phyloP scores from a whole-genome alignment of 2,113 vertebrate species.

The Trachemys scripta region DNA sequence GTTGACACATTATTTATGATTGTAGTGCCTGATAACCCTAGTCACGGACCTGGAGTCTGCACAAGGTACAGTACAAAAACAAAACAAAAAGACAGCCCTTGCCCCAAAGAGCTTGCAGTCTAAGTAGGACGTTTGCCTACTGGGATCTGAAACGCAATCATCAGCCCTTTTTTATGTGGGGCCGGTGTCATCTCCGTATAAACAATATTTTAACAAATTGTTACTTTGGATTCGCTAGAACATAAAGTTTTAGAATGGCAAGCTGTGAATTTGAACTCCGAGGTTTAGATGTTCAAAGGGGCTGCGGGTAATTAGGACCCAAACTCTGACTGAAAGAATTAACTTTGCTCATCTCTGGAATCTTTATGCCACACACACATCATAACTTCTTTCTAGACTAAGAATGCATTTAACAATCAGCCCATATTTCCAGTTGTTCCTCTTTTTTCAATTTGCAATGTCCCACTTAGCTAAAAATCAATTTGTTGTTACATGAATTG shows the following conservation, averaged over 20 bases:
- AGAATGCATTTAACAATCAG: slow-evolving; percentile 12
- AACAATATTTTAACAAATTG: slow-evolving; percentile 47
- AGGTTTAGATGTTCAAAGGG: slow-evolving; percentile 51
- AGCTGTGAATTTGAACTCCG: slow-evolving; percentile 24
- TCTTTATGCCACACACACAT: slow-evolving; percentile 34
- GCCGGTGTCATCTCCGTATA: slow-evolving; percentile 31
- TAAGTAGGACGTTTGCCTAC: not conserved
- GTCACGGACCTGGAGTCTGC: not conserved
- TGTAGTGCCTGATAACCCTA: not conserved
- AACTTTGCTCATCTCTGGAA: slow-evolving; percentile 24
- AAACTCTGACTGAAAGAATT: slow-evolving; percentile 19
- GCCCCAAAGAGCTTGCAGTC: not conserved
- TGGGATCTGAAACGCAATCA: slow-evolving; percentile 38
- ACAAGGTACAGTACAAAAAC: not conserved
- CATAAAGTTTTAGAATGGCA: slow-evolving; percentile 1
- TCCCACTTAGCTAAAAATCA: slow-evolving; percentile 56
- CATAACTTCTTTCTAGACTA: slow-evolving; percentile 1
- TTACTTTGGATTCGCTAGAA: slow-evolving; percentile 7
- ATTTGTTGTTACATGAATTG: slow-evolving; percentile 72
- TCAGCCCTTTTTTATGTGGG: slow-evolving; percentile 17
- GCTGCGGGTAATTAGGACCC: slow-evolving; percentile 46
- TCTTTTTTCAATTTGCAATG: slow-evolving; percentile 22
- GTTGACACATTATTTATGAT: not conserved
- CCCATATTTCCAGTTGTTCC: slow-evolving; percentile 22
- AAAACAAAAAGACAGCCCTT: not conserved